Evolutionary conservation across 2,797 vertebrate genomes (phyloP), one percentile per base, ranked within the genome.

Genomic region (Okamejei kenojei): DNA sequence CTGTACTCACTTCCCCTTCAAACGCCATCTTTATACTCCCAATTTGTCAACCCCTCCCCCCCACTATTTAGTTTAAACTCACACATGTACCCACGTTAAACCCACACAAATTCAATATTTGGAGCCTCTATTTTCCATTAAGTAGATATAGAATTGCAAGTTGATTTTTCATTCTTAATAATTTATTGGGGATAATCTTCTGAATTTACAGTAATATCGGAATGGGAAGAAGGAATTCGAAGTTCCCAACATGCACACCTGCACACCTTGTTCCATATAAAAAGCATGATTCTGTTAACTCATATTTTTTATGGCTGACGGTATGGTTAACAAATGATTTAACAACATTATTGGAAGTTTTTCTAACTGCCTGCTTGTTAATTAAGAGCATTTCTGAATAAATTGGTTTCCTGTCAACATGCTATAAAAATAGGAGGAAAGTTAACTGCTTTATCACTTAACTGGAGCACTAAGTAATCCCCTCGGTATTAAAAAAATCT

Each of bases 311-410:
- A 2, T 63, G 9, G 23, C 81, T 63, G 29, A 13, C 61, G 58
- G 2, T 10, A 86, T n/a, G 58, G 13, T 61, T 86, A n/a, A 58
- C 26, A 86, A 88, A 88, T 88, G 15, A 65, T 65, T 65, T n/a
- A 65, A 88, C 29, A 35, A 32, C 29, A 88, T 88, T 86, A 86
- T 65, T 65, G 29, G 13, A 65, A 45, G 29, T 19, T 88, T 88
- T 61, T 84, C 81, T 29, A 54, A 8, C 61, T 88, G 84, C 15
- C 61, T 65, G n/a, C 61, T 65, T 32, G n/a, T 35, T 88, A 88
- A 88, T 88, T 88, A 88, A 65, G 84, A 65, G 19, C 7, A 29
- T 32, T 65, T 8, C 84, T 65, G 84, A 88, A 88, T 88, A 88
- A 88, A 88, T n/a, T 35, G n/a, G 29, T 68, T 9, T 65, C 84